Evolutionary conservation across 1,140 invertebrate species (phyloP).

Genomic region (Saccostrea echinata): DNA sequence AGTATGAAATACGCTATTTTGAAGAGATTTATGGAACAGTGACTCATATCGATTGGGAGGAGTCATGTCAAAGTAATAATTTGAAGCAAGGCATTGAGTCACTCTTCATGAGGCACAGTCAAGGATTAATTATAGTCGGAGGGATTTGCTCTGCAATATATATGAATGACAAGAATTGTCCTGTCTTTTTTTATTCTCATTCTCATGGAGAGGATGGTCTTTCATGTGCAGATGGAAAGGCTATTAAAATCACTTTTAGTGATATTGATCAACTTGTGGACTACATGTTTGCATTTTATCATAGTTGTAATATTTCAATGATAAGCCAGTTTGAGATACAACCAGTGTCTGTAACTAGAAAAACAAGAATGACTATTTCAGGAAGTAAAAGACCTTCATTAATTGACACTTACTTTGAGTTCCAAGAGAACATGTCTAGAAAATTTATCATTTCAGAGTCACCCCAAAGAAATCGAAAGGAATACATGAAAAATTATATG

Average conservation of each 20-base stretch:
- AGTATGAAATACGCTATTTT: too few species aligned
- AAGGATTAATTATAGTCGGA: too few species aligned
- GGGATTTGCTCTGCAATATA: too few species aligned
- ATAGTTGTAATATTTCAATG: constrained; percentile 38
- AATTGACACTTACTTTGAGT: constrained; percentile 22
- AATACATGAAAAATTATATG: constrained; percentile 33
- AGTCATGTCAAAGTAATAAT: neutral
- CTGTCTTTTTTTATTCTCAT: too few species aligned
- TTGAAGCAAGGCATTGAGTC: neutral
- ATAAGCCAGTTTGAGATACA: constrained; percentile 15
- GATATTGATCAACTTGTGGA: too few species aligned
- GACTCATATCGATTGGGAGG: neutral
- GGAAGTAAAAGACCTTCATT: neutral
- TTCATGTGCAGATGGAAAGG: too few species aligned
- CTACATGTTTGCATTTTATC: too few species aligned
- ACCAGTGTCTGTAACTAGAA: neutral
- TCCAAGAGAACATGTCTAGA: constrained; percentile 32
- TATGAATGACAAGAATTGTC: too few species aligned
- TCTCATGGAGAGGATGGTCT: too few species aligned
- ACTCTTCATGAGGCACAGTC: too few species aligned
- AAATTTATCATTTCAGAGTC: neutral
- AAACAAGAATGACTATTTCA: neutral
- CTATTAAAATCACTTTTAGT: too few species aligned
- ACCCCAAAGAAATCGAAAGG: constrained; percentile 14
- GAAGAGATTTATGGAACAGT: constrained; percentile 36